Evolutionary conservation across 92 coral and sea anemone species (phyloP), one percentile per base, ranked within the genome.

Genomic region (Zoanthus gigantus): DNA sequence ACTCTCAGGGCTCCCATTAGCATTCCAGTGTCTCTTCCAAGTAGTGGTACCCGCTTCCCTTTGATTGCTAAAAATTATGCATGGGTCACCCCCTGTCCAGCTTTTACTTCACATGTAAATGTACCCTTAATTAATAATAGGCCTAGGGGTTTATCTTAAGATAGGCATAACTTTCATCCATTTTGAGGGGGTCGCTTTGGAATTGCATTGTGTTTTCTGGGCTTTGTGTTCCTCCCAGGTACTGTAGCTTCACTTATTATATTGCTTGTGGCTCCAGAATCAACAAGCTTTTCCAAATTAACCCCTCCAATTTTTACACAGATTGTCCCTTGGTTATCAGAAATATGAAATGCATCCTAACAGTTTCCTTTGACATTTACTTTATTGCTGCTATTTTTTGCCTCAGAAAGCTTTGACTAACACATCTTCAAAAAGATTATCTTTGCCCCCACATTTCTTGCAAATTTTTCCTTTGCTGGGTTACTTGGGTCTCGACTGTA

Each of bases 391-490:
- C 56, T 50, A 50, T 0, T 50, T 50, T 50, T 50, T 0, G 56
- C 56, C 6, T 50, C 56, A 50, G 56, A 50, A 50, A 7, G 9
- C 6, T 50, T 50, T 11, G 12, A 50, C 9, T 50, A 2, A 50
- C 56, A 7, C 6, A 50, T 50, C 56, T 50, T 50, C 23, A 23
- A 50, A 50, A 50, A 50, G 5, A 50, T 50, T 5, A 50, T 50
- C 9, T 50, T 50, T 50, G 56, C 9, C 56, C 52, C 56, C 1
- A 7, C 56, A 50, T 50, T 50, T 50, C 6, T 50, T 50, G 56
- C 56, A 91, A 30, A 88, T 91, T 30, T 85, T 56, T 69, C 88
- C 90, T 45, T 74, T 13, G 92, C 90, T 66, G 92, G 94, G 87
- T 92, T 71, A 73, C 56, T 91, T 18, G 76, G 87, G 60, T 91